Percentiles rank a stretch among this genome's conserved stretches.
Conservation (phyloP, 1,140 invertebrate genomes). For the Drosophila biarmipes region DNA sequence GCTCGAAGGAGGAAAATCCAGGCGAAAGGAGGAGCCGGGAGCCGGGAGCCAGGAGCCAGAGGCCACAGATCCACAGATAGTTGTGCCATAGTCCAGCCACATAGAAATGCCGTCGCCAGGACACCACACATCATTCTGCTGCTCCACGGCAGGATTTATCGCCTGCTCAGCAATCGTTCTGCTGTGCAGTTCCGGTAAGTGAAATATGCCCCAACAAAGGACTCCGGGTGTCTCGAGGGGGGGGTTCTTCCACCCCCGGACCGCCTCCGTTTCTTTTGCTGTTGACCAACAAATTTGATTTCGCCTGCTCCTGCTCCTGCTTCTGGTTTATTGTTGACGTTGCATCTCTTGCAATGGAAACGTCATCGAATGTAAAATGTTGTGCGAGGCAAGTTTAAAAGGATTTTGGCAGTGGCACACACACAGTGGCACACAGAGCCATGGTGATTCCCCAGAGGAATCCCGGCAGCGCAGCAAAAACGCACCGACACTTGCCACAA, state of each 20-base stretch:
- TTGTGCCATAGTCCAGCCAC: slow-evolving; percentile 5
- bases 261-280: slow-evolving; percentile 22
- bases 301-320: slow-evolving; percentile 5
- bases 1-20: not conserved
- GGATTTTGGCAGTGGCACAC: slow-evolving; percentile 46
- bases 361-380: slow-evolving; percentile 80
- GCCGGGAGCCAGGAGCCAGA: not conserved
- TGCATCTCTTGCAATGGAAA: slow-evolving; percentile 80
- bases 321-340: slow-evolving; percentile 73
- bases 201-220: slow-evolving; percentile 71
- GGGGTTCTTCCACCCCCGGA: too few relatives aligned
- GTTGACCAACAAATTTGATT: slow-evolving; percentile 23
- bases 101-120: slow-evolving; percentile 67
- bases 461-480: slow-evolving; percentile 40
- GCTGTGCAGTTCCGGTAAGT: slow-evolving; percentile 84
- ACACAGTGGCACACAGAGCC: slow-evolving; percentile 3
- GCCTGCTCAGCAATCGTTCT: slow-evolving; percentile 84
- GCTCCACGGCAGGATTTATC: slow-evolving; percentile 79
- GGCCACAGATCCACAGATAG: not conserved
- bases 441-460: slow-evolving; percentile 14
- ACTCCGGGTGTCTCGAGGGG: too few relatives aligned
- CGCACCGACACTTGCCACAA: slow-evolving; percentile 54
- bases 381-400: slow-evolving; percentile 68
- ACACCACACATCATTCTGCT: slow-evolving; percentile 73
- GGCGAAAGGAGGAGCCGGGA: not conserved